Evolutionary conservation across 1,140 invertebrate species (phyloP), one percentile per base, ranked within the genome.

Genomic region (Calliphora vicina): DNA sequence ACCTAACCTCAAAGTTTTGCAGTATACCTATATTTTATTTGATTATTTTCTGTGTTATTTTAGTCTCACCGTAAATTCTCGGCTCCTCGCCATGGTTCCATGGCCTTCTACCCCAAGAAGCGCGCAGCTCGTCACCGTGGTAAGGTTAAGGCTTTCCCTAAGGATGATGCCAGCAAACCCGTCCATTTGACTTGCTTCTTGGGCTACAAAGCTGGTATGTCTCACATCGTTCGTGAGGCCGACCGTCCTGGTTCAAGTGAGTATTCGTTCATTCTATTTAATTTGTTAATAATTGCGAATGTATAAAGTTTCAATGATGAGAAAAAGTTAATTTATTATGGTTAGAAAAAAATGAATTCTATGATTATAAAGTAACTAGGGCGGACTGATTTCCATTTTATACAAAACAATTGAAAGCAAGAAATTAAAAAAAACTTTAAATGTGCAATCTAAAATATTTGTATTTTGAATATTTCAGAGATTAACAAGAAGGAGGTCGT

Each of bases 401-500:
- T 10, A 45, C 12, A 20, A 71, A n/a, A n/a, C n/a, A n/a, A n/a
- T n/a, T n/a, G n/a, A n/a, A 27, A 12, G 25, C 23, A 2, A 35
- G 23, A 35, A 35, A 8, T 35, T 35, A 10, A 35, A 35, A 29
- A 35, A 35, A 8, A 35, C 1, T 42, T 23, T 72, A 29, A 35
- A n/a, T 25, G 0, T 20, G 20, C 42, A 45, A 45, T 67, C 17
- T n/a, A 57, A 17, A n/a, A n/a, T n/a, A 57, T 76, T 45, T 35
- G 0, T 87, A 76, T 84, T 74, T 42, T 71, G 20, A 29, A 17
- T 50, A 23, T 82, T 86, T 74, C 91, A 98, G 98, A 99, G 94
- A 96, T 99, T 27, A 99, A 99, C 93, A 99, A 99, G 93, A 99
- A 99, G 91, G 99, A 99, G 93, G 97, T 99, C 85, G 98, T 99